Conservation (phyloP, 2,888 invertebrate species). For the Nudaria mundana region DNA sequence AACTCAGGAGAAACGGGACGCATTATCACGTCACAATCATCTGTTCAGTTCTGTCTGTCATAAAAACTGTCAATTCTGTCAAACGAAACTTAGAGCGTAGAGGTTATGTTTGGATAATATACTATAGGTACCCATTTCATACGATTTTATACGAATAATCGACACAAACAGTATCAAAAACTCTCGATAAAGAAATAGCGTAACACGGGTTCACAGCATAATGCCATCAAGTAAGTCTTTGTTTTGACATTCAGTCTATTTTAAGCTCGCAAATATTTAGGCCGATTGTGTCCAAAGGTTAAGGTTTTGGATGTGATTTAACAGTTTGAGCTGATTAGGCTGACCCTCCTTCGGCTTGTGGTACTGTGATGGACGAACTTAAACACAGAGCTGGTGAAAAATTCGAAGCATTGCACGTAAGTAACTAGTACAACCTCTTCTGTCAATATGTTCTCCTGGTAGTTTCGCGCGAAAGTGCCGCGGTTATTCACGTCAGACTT, state of each 20-base stretch:
- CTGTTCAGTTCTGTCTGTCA: constrained; percentile 31
- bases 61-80: constrained; percentile 1
- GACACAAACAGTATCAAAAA: constrained; percentile 22
- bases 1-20: too few species aligned
- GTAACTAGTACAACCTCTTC: constrained; percentile 49
- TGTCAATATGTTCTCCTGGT: constrained; percentile 45
- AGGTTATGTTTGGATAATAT: constrained; percentile 61
- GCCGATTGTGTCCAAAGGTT: constrained; percentile 74
- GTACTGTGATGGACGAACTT: constrained; percentile 69
- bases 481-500: constrained; percentile 40
- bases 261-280: constrained; percentile 63
- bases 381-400: constrained; percentile 72
- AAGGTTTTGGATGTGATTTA: constrained; percentile 66
- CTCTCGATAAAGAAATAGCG: constrained; percentile 15
- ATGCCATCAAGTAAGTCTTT: constrained; percentile 32
- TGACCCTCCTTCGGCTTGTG: constrained; percentile 45
- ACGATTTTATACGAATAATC: constrained; percentile 28
- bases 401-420: constrained; percentile 73
- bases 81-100: constrained; percentile 40
- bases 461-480: constrained; percentile 49
- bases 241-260: constrained; percentile 64
- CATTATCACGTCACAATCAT: constrained; percentile 33
- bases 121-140: constrained; percentile 41
- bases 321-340: constrained; percentile 50
- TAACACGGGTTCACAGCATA: constrained; percentile 22